Base-by-base conservation (phyloP, 2,113 vertebrate genomes). In the Camelus dromedarius region DNA sequence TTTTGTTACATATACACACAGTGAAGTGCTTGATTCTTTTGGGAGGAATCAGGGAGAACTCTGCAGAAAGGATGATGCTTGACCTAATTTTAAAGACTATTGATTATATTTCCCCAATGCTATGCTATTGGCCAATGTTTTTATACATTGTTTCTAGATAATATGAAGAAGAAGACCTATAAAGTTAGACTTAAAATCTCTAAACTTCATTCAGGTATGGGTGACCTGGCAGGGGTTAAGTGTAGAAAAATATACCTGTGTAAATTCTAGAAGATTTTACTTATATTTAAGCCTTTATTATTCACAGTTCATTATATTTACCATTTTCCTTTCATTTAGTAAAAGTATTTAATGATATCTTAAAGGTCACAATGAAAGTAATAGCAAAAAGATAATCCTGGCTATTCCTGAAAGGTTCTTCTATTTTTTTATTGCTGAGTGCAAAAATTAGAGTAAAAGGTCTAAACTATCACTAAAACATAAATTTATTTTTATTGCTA, bases 301-400 rank as follows among this genome's bases (percentile, higher is more conserved):
- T 93, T 76, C 35, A 91, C 1, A 79, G 62, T 28, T 86, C 52
- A 86, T 89, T 96, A 60, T 87, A 90, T 81, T 95, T 93, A 92
- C 30, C 46, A 87, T 79, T 87, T 89, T 95, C 28, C 50, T 94
- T 97, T 92, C 46, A 64, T 76, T 95, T 92, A 97, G 42, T 46
- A 54, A 20, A 92, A 92, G 8, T 87, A 58, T 58, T 96, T 96
- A 97, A 80, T 81, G 58, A 56, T 50, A 96, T 76, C 38, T 80
- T 95, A 96, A 96, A 96, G 60, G 58, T 86, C 82, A 73, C 54
- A 70, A 66, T 54, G 30, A 87, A 93, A 82, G 20, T 72, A 96
- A 94, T 90, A 80, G 86, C 35, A 87, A 84, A 95, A 96, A 72
- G 13, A 84, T 62, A 96, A 95, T 92, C 22, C 62, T 85, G 15